Conservation (phyloP, 2,113 vertebrate genomes). For the Eublepharis macularius region DNA sequence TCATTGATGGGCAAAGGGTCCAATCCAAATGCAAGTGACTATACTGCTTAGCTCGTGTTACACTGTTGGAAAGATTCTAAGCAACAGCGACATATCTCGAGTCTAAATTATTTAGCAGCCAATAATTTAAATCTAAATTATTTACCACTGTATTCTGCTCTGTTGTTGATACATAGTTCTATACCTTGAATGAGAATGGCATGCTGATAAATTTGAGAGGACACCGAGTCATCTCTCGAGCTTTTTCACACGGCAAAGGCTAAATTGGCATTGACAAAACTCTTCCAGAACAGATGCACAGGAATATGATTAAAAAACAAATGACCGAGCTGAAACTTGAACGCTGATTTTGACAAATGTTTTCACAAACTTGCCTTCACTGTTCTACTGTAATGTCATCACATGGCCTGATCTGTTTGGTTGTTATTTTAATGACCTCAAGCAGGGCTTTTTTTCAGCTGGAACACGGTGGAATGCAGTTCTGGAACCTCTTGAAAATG, state of each 20-base stretch:
- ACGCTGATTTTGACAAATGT: no score
- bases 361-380: no score
- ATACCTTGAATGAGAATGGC: not conserved
- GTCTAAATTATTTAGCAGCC: not conserved
- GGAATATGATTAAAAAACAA: not conserved
- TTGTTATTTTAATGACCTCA: no score
- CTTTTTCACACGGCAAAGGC: conserved; percentile 10
- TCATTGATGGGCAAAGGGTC: not conserved
- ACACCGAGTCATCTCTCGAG: not conserved
- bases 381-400: no score
- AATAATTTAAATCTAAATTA: conserved; percentile 5
- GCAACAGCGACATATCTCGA: not conserved
- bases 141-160: not conserved
- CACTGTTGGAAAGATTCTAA: not conserved
- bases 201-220: not conserved
- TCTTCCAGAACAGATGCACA: not conserved
- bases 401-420: no score
- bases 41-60: not conserved
- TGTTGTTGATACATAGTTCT: not conserved
- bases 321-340: not conserved
- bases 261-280: not conserved
- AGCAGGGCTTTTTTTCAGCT: no score
- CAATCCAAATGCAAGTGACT: not conserved
- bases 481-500: no score
- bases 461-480: no score